Evolutionary conservation across 2,888 invertebrate species (phyloP), one percentile per base, ranked within the genome.

Genomic region (Xestia rhomboidea): DNA sequence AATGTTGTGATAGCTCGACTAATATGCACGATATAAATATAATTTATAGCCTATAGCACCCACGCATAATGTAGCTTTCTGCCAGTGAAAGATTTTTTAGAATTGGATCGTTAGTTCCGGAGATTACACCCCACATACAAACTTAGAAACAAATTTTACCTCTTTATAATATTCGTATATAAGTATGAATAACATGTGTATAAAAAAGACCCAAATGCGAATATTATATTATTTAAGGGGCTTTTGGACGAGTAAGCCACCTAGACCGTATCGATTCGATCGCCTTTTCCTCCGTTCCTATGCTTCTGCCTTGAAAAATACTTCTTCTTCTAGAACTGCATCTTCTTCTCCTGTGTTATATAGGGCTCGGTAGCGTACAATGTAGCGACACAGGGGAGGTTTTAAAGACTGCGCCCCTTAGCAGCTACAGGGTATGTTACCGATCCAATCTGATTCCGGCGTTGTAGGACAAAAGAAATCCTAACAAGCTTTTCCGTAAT

Each of bases 351-450:
- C 57, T 62, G 49, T 54, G 81, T 68, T 44, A 73, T 49, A 75
- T 54, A 70, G 90, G 90, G 81, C 83, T 76, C 91, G 88, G 90
- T 90, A 89, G 92, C 94, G 91, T 92, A 94, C 96, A 86, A 91
- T 96, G 96, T 96, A 96, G 94, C 92, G 82, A 92, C 95, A 82
- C 81, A 96, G 95, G 94, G 94, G 96, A 88, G 95, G 93, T 88
- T 85, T 49, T 76, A 80, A 63, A 64, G 71, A 93, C 93, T 89
- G 89, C 96, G 95, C 96, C 96, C 96, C 96, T 96, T 95, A 95
- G 96, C 96, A 95, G 95, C 96, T 96, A 96, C 96, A 96, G 96
- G 96, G 96, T 94, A 81, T 89, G 93, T 94, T 89, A 88, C 94
- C 90, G 89, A 88, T 89, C 92, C 91, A 60, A 27, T 79, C 44